Percentiles rank a stretch among this genome's conserved stretches.
These are phyloP conservation scores for Rhinopomastus cyanomelas DNA, from an alignment of 2,113 vertebrate genomes.

Conservation along the genomic window DNA sequence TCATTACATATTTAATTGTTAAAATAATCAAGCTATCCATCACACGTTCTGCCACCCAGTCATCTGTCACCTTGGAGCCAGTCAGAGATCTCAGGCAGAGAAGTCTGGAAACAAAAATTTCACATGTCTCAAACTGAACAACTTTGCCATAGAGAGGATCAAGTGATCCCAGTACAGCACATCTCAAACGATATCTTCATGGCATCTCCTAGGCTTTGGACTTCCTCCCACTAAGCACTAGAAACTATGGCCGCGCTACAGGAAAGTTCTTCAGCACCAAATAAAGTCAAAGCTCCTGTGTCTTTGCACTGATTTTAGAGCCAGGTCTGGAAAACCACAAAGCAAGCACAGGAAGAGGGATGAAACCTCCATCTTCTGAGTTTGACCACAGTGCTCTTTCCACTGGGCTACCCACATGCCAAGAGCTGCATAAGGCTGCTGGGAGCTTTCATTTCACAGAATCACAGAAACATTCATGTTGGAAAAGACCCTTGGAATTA, in stretches of 20 bases:
- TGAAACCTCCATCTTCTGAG: not conserved
- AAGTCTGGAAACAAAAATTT: constrained; percentile 20
- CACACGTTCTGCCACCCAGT: constrained; percentile 58
- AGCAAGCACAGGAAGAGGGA: not conserved
- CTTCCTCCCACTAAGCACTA: not conserved
- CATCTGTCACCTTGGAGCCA: constrained; percentile 56
- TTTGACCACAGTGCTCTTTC: not conserved
- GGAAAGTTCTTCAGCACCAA: not conserved
- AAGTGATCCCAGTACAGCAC: accelerated
- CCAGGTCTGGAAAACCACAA: not conserved
- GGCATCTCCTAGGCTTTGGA: not conserved
- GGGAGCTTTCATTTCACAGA: not conserved
- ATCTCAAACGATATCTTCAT: not conserved
- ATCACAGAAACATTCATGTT: no score
- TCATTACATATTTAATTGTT: constrained; percentile 76
- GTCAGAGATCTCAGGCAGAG: not conserved
- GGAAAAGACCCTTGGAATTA: no score
- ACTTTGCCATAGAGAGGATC: not conserved
- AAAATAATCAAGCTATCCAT: constrained; percentile 74
- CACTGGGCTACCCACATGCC: not conserved
- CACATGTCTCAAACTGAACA: not conserved
- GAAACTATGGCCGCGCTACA: not conserved
- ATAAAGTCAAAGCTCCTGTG: not conserved
- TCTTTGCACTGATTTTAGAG: not conserved
- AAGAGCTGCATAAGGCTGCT: not conserved